Percentiles rank a stretch among this genome's conserved stretches.
These are phyloP conservation scores for Threskiornis aethiopicus DNA, from an alignment of 2,797 vertebrate genomes.

Conservation along the genomic window DNA sequence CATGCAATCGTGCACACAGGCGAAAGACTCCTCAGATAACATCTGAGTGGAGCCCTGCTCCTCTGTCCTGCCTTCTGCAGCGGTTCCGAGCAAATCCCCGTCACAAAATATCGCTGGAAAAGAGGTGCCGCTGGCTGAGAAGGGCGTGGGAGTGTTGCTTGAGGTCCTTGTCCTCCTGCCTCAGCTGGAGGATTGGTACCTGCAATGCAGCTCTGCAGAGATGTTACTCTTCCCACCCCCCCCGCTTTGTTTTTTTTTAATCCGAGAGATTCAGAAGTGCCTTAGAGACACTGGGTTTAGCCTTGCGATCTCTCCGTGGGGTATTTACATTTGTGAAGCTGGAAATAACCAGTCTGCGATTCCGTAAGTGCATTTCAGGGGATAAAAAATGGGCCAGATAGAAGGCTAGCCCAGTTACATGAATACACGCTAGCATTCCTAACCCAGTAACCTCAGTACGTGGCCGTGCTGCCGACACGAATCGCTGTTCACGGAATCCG, in stretches of 20 bases:
- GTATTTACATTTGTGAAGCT: neutral
- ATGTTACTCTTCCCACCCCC: neutral
- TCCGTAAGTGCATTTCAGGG: neutral
- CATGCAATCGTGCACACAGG: rapidly evolving
- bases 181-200: constrained; percentile 18
- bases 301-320: neutral
- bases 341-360: neutral
- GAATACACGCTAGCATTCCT: neutral
- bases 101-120: neutral
- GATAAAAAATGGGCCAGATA: neutral
- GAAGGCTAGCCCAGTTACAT: neutral
- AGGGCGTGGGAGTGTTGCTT: neutral
- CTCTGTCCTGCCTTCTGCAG: neutral
- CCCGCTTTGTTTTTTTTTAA: neutral
- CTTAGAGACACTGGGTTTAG: neutral
- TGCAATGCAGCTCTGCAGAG: constrained; percentile 45
- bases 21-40: rapidly evolving
- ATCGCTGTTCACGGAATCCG: neutral
- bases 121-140: neutral
- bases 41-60: neutral
- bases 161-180: neutral
- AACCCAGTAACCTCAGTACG: neutral
- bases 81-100: neutral
- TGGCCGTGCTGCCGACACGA: rapidly evolving
- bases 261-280: neutral